Percentiles rank a stretch among this genome's conserved stretches.
Evolutionary conservation across 2,113 vertebrate genomes (phyloP).

Genomic region (Xiphias gladius): DNA sequence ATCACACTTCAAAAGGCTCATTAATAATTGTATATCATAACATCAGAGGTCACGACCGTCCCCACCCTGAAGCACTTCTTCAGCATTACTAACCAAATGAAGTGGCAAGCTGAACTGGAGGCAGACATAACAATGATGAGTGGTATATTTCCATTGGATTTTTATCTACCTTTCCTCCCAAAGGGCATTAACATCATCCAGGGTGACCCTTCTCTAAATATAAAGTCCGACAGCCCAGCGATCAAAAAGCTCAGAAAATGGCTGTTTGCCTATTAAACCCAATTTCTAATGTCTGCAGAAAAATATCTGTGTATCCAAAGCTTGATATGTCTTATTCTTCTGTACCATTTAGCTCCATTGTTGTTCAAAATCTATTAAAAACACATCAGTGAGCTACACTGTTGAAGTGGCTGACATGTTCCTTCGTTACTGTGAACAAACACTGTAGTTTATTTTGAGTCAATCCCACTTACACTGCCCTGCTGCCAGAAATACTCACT

Average conservation of each 20-base stretch:
- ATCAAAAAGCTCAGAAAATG: neutral
- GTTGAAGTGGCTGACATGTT: neutral
- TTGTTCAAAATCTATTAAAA: neutral
- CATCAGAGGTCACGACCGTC: neutral
- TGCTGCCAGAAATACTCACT: neutral
- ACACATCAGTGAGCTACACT: neutral
- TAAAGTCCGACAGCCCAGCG: neutral
- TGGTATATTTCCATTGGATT: neutral
- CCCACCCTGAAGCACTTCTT: neutral
- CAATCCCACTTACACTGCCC: neutral
- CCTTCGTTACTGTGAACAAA: neutral
- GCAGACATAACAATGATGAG: neutral
- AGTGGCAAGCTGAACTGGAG: neutral
- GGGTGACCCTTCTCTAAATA: neutral
- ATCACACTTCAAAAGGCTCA: neutral
- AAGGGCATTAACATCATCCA: neutral
- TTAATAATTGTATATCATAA: neutral
- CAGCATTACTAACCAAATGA: neutral
- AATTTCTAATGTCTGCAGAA: neutral
- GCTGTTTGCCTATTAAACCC: neutral
- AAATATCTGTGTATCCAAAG: neutral
- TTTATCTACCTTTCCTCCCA: neutral
- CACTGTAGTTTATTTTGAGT: neutral
- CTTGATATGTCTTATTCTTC: neutral
- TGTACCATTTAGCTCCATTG: neutral